A percentile compares a stretch with the other conserved stretches of the same genome.
Conservation (phyloP, 2,797 vertebrate genomes). For the Siniperca undulata region DNA sequence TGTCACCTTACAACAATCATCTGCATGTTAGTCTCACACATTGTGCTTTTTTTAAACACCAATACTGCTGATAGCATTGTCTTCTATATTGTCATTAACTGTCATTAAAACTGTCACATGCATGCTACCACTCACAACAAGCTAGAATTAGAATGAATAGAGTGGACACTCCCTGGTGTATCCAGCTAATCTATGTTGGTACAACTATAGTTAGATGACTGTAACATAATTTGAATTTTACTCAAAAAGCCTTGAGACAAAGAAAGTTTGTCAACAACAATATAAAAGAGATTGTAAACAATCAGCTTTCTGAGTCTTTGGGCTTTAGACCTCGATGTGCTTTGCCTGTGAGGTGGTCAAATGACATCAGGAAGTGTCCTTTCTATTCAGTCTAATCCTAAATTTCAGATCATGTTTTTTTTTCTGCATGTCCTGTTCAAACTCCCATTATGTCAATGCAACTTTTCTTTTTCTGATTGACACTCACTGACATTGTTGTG, state of each 20-base stretch:
- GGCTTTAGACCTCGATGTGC: not conserved
- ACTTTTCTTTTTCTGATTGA: constrained; percentile 92
- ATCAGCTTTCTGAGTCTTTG: not conserved
- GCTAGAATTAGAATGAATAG: constrained; percentile 53
- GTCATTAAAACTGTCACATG: constrained; percentile 48
- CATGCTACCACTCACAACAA: constrained; percentile 51
- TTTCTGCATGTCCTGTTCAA: constrained; percentile 88
- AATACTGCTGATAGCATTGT: constrained; percentile 48
- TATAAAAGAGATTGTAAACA: not conserved
- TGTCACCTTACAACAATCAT: constrained; percentile 54
- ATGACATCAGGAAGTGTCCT: constrained; percentile 50
- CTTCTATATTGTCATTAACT: constrained; percentile 51
- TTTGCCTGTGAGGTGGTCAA: not conserved
- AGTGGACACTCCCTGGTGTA: constrained; percentile 45
- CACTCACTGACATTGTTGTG: constrained; percentile 99
- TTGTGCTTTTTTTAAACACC: constrained; percentile 54
- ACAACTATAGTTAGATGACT: not conserved
- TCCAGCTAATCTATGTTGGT: constrained; percentile 1
- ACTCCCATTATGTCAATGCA: constrained; percentile 87
- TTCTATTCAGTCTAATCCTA: constrained; percentile 42
- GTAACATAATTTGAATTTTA: not conserved
- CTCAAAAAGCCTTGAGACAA: not conserved
- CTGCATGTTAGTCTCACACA: constrained; percentile 63
- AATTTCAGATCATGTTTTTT: constrained; percentile 52
- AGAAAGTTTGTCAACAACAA: not conserved